Conservation (phyloP, 2,113 vertebrate species). For the Rhipidura dahli region DNA sequence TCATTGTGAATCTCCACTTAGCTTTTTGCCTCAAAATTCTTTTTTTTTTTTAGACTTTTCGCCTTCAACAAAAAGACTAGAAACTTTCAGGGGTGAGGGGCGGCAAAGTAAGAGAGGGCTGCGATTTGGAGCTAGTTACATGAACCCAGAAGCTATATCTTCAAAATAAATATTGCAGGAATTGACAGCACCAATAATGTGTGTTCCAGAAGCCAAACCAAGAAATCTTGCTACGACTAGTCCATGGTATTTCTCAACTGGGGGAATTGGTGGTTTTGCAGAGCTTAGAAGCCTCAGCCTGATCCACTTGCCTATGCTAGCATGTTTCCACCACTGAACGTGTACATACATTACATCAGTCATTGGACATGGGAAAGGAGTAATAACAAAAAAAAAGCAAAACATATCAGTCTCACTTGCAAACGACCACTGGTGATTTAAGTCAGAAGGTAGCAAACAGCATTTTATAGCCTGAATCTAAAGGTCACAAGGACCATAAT, state of each 20-base stretch:
- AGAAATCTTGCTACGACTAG: not conserved
- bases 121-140: not conserved
- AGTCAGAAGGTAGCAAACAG: not conserved
- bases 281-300: not conserved
- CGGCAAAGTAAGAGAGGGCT: not conserved
- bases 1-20: not conserved
- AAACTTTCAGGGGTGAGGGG: not conserved
- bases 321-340: not conserved
- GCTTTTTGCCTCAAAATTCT: not conserved
- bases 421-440: not conserved
- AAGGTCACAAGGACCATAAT: not conserved
- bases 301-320: not conserved
- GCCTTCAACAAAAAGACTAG: not conserved
- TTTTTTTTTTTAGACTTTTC: not conserved
- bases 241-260: not conserved
- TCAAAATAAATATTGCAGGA: not conserved
- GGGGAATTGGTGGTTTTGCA: not conserved
- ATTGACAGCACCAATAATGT: not conserved
- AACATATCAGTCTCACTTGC: not conserved
- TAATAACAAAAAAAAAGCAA: not conserved
- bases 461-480: not conserved
- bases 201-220: not conserved
- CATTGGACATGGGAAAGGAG: not conserved
- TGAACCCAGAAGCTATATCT: not conserved
- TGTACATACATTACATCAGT: not conserved